These are phyloP conservation scores for Caloenas nicobarica DNA, from an alignment of 2,113 vertebrate species.

Conservation along the genomic window DNA sequence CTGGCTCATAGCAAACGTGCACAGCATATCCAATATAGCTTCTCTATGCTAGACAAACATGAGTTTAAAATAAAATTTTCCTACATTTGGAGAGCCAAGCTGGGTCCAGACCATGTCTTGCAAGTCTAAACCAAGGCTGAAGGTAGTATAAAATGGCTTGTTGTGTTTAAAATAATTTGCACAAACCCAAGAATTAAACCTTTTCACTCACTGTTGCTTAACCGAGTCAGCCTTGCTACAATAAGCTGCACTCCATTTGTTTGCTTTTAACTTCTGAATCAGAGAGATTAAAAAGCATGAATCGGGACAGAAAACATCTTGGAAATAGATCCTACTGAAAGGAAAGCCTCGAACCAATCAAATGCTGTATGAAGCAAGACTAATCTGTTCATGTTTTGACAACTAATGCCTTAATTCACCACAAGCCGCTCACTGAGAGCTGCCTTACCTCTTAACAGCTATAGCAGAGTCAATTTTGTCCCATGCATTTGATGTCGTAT, in stretches of 20 bases:
- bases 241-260: neutral
- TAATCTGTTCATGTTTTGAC: neutral
- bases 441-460: neutral
- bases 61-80: neutral
- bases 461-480: neutral
- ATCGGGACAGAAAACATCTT: neutral
- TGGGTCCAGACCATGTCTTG: neutral
- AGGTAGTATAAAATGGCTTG: neutral
- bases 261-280: neutral
- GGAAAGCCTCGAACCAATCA: neutral
- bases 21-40: neutral
- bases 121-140: neutral
- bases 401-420: neutral
- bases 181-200: neutral
- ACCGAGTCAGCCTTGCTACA: neutral
- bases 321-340: neutral
- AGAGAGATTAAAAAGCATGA: neutral
- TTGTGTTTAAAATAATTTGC: neutral
- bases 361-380: neutral
- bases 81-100: neutral
- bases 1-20: neutral
- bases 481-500: neutral
- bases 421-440: neutral
- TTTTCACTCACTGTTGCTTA: neutral
- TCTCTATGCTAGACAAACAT: neutral